These are phyloP conservation scores for Tetranychus piercei DNA, from an alignment of 2,888 invertebrate genomes.

Conservation along the genomic window DNA sequence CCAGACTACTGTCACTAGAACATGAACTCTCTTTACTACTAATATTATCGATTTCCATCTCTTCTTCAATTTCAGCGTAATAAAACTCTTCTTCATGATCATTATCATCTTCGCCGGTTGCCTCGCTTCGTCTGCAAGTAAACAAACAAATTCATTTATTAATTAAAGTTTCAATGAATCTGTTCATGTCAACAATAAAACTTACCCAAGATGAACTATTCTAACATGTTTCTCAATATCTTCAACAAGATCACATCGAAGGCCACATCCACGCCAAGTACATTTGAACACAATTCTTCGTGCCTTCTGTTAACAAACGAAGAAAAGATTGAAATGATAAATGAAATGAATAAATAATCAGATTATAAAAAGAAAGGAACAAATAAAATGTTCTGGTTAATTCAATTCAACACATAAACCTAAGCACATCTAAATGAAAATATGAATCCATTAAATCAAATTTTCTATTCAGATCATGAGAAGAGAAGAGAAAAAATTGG, in stretches of 20 bases:
- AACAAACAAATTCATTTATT: background rate
- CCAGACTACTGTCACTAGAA: background rate
- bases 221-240: constrained; percentile 78
- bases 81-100: constrained; percentile 28
- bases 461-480: background rate
- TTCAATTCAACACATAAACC: background rate
- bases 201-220: constrained; percentile 69
- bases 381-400: background rate
- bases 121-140: background rate
- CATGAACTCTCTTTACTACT: constrained; percentile 15
- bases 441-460: background rate
- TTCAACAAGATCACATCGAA: constrained; percentile 53
- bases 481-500: background rate
- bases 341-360: background rate
- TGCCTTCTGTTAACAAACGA: background rate
- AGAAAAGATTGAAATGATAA: background rate
- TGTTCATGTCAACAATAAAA: constrained; percentile 6
- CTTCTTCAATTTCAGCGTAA: constrained; percentile 27
- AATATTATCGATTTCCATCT: constrained; percentile 3
- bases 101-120: background rate
- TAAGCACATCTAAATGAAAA: background rate
- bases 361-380: background rate
- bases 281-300: constrained; percentile 44
- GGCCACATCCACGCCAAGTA: constrained; percentile 70
- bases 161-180: background rate